Base-by-base conservation (phyloP, 1,140 invertebrate genomes). In the Apis laboriosa region DNA sequence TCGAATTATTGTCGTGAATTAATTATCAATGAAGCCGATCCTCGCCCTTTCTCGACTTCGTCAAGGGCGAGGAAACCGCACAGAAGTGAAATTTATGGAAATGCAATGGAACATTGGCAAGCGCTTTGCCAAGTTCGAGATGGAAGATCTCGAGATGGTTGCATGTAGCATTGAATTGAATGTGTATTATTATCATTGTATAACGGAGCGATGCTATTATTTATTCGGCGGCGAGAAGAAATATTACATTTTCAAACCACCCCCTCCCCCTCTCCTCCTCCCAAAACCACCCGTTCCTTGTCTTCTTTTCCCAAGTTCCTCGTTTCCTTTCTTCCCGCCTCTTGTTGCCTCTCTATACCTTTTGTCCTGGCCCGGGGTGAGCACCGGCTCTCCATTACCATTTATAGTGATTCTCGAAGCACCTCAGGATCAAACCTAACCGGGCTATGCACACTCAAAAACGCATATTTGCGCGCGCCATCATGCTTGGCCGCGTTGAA, bases 321-420 rank as follows among this genome's bases (percentile, higher is more conserved):
- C 49, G 28, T 70, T 55, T 53, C n/a, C 28, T 64, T 49, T 58
- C 34, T 58, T 17, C 24, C 24, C 49, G 19, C 34, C 72, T 21
- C 34, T 43, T 43, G 34, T 61, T 19, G 56, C 55, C 58, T 13
- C 58, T 24, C 60, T 34, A 34, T 74, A 75, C 84, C 84, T 88
- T 76, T 77, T 71, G 79, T 83, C 81, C 74, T 34, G 72, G 21
- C 72, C 55, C 73, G 73, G 79, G 83, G 72, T 80, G 85, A 85
- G 88, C 89, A 88, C 86, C 77, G 34, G 84, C 82, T 92, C 89
- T 92, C 90, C 88, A 93, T 93, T 93, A 92, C 90, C 93, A 93
- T 93, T 93, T 94, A 94, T 92, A 93, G 93, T 93, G 93, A 93
- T 92, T 93, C 90, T 86, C 90, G 90, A 92, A 92, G 82, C 84